phyloP scores from a whole-genome alignment of 2,797 vertebrate genomes.

The Helicolenus hilgendorfi region DNA sequence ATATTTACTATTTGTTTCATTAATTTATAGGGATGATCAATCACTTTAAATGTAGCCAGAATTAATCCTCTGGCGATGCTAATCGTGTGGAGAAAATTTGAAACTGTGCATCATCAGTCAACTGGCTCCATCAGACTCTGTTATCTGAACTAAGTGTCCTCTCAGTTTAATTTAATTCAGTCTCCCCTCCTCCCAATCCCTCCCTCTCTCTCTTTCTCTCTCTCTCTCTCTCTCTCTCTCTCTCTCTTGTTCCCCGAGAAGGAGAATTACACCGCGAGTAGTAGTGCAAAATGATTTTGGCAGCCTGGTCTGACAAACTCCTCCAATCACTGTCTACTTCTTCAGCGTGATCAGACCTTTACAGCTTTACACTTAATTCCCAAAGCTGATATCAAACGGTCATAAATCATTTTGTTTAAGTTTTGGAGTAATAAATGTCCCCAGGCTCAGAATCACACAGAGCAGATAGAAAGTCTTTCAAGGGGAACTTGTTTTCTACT shows the following conservation, averaged over 20 bases:
- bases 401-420: conserved; percentile 38
- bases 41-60: conserved; percentile 68
- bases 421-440: conserved; percentile 14
- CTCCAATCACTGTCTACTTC: conserved; percentile 30
- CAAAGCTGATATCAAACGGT: conserved; percentile 32
- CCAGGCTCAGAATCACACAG: neutral
- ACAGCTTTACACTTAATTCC: conserved; percentile 60
- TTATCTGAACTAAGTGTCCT: conserved; percentile 76
- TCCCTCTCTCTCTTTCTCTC: neutral
- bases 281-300: conserved; percentile 54
- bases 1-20: conserved; percentile 82
- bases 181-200: neutral
- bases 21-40: conserved; percentile 76
- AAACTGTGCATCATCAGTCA: conserved; percentile 79
- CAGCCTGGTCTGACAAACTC: conserved; percentile 41
- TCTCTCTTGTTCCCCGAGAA: conserved; percentile 50
- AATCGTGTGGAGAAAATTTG: conserved; percentile 78
- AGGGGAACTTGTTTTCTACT: conserved; percentile 7
- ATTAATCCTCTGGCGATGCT: conserved; percentile 78
- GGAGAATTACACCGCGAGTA: conserved; percentile 46
- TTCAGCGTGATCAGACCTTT: conserved; percentile 39
- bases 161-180: conserved; percentile 73
- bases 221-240: neutral
- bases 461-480: conserved; percentile 14
- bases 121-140: conserved; percentile 66